Conservation (phyloP, 2,888 invertebrate genomes). For the Metallyticus violacea region DNA sequence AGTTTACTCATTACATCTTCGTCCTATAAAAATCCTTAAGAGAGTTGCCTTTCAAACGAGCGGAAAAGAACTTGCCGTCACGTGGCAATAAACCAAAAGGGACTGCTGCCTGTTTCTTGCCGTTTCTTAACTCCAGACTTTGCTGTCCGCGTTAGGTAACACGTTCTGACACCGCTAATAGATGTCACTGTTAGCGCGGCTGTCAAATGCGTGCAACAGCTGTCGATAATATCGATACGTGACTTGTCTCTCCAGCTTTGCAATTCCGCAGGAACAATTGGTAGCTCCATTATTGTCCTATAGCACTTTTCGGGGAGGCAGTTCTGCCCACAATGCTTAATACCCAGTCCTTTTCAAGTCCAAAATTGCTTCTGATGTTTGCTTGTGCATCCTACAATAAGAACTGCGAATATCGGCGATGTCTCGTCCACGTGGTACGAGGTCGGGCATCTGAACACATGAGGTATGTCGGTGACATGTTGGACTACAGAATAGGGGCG, state of each 20-base stretch:
- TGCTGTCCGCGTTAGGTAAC: not conserved
- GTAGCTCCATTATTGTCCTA: not conserved
- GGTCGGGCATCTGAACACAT: too few relatives aligned
- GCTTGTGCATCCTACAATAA: not conserved
- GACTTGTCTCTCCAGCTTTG: not conserved
- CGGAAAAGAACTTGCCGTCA: too few relatives aligned
- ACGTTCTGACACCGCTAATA: not conserved
- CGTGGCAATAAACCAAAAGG: too few relatives aligned
- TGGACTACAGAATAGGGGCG: too few relatives aligned
- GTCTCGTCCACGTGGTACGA: not conserved
- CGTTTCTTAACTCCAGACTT: not conserved
- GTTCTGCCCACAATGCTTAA: not conserved
- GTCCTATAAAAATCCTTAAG: too few relatives aligned
- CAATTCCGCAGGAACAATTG: not conserved
- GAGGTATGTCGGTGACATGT: too few relatives aligned
- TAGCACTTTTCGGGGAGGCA: too few relatives aligned
- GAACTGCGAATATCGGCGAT: not conserved
- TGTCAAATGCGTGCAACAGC: not conserved
- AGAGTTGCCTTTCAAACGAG: too few relatives aligned
- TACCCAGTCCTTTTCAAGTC: not conserved
- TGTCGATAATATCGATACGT: not conserved
- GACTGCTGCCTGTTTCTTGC: not conserved
- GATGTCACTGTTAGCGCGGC: not conserved
- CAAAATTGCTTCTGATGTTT: not conserved
- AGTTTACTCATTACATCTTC: too few relatives aligned